phyloP scores from a whole-genome alignment of 2,888 invertebrate genomes.

The Drosophila rubida region DNA sequence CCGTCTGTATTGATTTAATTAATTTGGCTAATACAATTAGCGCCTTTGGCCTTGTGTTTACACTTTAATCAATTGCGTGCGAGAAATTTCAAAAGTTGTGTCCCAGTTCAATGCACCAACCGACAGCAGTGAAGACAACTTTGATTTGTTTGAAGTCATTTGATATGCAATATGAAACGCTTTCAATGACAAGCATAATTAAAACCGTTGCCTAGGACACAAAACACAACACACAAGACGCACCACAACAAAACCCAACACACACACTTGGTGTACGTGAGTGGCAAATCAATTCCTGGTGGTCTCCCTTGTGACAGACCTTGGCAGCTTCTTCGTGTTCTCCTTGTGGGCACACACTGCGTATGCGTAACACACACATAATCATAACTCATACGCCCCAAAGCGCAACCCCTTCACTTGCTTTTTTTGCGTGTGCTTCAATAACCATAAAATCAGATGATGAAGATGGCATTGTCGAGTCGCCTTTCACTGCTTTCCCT shows the following conservation, averaged over 20 bases:
- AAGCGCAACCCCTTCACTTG: constrained; percentile 10
- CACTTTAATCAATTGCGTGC: constrained; percentile 55
- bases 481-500: not conserved
- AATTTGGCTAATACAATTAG: constrained; percentile 68
- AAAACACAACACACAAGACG: constrained; percentile 3
- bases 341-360: constrained; percentile 11
- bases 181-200: constrained; percentile 61
- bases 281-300: constrained; percentile 47
- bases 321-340: constrained; percentile 26
- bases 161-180: constrained; percentile 45
- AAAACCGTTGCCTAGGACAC: constrained; percentile 54
- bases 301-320: constrained; percentile 19
- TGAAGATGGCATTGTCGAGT: constrained; percentile 5
- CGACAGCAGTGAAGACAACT: constrained; percentile 1
- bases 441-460: constrained; percentile 14
- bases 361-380: constrained; percentile 33
- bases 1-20: constrained; percentile 65
- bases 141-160: constrained; percentile 45
- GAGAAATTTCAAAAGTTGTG: constrained; percentile 49
- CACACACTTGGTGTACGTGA: constrained; percentile 48
- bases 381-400: constrained; percentile 55
- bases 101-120: constrained; percentile 39
- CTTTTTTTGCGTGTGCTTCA: constrained; percentile 27
- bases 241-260: too few species aligned
- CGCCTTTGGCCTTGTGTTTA: constrained; percentile 45